phyloP scores from a whole-genome alignment of 2,797 vertebrate genomes.

The Notolepis coatsorum region DNA sequence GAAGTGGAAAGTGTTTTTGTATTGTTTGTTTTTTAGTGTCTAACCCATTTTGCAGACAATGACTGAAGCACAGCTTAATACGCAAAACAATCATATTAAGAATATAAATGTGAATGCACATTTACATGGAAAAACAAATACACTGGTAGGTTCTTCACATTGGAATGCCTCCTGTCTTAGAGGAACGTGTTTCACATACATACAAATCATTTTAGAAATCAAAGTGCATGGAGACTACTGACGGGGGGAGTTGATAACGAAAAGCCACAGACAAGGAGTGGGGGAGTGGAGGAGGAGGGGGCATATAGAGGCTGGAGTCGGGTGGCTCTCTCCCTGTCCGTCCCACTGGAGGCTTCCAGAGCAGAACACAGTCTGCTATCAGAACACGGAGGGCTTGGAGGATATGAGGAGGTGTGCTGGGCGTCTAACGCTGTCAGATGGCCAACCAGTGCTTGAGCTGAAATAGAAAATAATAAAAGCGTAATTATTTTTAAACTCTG shows the following conservation, averaged over 20 bases:
- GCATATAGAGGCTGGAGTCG: conserved; percentile 38
- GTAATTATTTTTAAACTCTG: no score
- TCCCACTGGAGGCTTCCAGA: conserved; percentile 26
- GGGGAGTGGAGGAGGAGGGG: conserved; percentile 33
- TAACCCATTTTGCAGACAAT: conserved; percentile 25
- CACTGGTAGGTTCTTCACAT: conserved; percentile 20
- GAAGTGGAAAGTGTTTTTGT: conserved; percentile 23
- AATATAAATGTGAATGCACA: conserved; percentile 22
- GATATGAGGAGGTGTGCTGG: conserved; percentile 42
- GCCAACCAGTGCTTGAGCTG: conserved; percentile 95
- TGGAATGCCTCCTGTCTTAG: conserved; percentile 22
- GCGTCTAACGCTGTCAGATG: conserved; percentile 85
- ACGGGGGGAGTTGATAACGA: conserved; percentile 19
- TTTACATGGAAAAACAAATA: conserved; percentile 34
- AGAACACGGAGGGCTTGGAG: conserved; percentile 47
- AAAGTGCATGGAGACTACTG: conserved; percentile 47
- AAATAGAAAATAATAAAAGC: conserved; percentile 44
- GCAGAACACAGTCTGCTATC: conserved; percentile 20
- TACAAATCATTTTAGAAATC: conserved; percentile 40
- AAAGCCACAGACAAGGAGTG: conserved; percentile 41
- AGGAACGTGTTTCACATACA: conserved; percentile 36
- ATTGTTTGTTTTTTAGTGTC: conserved; percentile 30
- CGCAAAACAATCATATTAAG: conserved; percentile 35
- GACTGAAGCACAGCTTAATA: conserved; percentile 21
- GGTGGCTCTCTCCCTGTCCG: conserved; percentile 38